phyloP scores from a whole-genome alignment of 1,140 invertebrate species.

The Meloidogyne floridensis region DNA sequence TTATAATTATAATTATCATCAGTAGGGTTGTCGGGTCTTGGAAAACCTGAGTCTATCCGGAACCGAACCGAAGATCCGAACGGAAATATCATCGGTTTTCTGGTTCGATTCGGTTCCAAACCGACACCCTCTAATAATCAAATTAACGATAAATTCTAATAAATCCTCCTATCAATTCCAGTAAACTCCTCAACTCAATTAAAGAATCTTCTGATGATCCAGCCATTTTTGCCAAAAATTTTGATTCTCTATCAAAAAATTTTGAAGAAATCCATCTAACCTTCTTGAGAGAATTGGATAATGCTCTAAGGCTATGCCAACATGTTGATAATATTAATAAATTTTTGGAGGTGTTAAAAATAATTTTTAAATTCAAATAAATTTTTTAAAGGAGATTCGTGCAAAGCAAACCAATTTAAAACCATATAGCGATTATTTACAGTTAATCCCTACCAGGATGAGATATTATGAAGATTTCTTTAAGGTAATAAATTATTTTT shows the following conservation, averaged over 20 bases:
- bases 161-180: background rate
- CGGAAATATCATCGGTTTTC: too few species aligned
- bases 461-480: constrained; percentile 3
- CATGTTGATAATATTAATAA: background rate
- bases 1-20: too few species aligned
- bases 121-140: too few species aligned
- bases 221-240: background rate
- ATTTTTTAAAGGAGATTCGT: background rate
- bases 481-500: background rate
- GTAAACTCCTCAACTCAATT: background rate
- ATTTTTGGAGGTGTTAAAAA: constrained; percentile 1
- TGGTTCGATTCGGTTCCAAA: too few species aligned
- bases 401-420: background rate
- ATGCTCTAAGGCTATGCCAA: background rate
- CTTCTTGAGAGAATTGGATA: background rate
- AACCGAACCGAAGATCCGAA: too few species aligned
- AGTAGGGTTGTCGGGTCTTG: too few species aligned
- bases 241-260: background rate
- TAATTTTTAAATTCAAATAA: background rate
- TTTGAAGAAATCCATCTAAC: background rate
- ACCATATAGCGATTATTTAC: background rate
- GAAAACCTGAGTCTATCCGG: too few species aligned
- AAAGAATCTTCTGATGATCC: background rate
- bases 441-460: background rate
- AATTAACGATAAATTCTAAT: too few species aligned